Evolutionary conservation across 2,113 vertebrate species (phyloP).

Genomic region (Anguilla rostrata): DNA sequence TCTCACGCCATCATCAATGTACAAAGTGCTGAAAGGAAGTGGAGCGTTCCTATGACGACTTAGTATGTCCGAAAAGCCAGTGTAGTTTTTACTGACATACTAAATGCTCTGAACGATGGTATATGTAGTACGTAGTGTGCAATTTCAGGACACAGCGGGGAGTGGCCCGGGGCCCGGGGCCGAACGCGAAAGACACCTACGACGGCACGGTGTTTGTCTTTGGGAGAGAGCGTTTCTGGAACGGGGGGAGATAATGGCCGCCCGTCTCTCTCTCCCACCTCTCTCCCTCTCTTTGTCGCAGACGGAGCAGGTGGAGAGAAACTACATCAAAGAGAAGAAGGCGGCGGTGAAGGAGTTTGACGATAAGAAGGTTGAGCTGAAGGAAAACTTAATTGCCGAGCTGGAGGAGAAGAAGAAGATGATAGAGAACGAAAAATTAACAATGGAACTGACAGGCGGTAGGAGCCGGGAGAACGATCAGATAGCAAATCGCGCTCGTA

Average conservation of each 20-base stretch:
- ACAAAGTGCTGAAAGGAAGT: too few relatives aligned
- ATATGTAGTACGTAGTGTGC: too few relatives aligned
- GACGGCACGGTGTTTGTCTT: not conserved
- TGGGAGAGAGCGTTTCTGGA: not conserved
- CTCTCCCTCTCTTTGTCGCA: slow-evolving; percentile 46
- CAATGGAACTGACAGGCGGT: slow-evolving; percentile 98
- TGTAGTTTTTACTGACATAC: too few relatives aligned
- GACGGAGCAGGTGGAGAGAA: slow-evolving; percentile 97
- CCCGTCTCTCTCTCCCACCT: too few relatives aligned
- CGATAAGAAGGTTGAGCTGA: slow-evolving; percentile 97
- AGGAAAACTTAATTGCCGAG: slow-evolving; percentile 94
- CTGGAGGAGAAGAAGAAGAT: slow-evolving; percentile 98
- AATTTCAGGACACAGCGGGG: too few relatives aligned
- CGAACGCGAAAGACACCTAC: not conserved
- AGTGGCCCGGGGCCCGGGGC: too few relatives aligned
- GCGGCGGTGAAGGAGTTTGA: slow-evolving; percentile 98
- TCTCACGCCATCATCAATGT: too few relatives aligned
- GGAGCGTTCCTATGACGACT: too few relatives aligned
- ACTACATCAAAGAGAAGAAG: slow-evolving; percentile 97
- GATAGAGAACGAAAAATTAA: slow-evolving; percentile 97
- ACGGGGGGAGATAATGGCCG: not conserved
- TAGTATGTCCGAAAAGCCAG: too few relatives aligned
- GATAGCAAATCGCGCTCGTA: slow-evolving; percentile 16
- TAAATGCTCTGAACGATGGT: too few relatives aligned
- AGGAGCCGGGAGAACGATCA: slow-evolving; percentile 45